Conservation (phyloP, 2,113 vertebrate genomes). For the Piprites chloris region DNA sequence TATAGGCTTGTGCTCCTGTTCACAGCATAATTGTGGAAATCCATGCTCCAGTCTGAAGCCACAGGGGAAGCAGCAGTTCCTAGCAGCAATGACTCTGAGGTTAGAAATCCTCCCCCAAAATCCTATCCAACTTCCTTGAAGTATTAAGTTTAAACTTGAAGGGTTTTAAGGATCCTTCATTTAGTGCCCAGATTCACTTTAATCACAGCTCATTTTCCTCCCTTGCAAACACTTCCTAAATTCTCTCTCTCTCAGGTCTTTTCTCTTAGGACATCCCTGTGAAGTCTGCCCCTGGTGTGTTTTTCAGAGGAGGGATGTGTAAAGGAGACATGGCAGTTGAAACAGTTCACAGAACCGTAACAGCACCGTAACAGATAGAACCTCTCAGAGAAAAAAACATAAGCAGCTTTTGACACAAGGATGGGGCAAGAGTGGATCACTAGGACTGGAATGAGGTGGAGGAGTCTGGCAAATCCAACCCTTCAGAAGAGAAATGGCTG, state of each 20-base stretch:
- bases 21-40: slow-evolving; percentile 67
- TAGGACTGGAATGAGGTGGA: not conserved
- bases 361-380: not conserved
- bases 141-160: not conserved
- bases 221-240: not conserved
- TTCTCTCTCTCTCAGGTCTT: not conserved
- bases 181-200: not conserved
- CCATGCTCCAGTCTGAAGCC: slow-evolving; percentile 52
- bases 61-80: slow-evolving; percentile 48
- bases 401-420: not conserved
- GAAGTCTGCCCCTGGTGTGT: not conserved
- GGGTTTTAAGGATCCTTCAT: not conserved
- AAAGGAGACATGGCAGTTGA: not conserved
- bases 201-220: not conserved
- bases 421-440: not conserved
- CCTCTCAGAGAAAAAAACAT: not conserved
- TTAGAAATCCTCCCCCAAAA: slow-evolving; percentile 15
- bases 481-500: not conserved
- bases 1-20: slow-evolving; percentile 50
- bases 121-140: not conserved
- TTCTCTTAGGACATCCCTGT: not conserved
- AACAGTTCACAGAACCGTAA: fast-evolving
- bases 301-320: not conserved
- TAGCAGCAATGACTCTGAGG: slow-evolving; percentile 30
- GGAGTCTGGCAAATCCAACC: not conserved